Conservation (phyloP, 2,888 invertebrate species). For the Rugalucina vietnamica region DNA sequence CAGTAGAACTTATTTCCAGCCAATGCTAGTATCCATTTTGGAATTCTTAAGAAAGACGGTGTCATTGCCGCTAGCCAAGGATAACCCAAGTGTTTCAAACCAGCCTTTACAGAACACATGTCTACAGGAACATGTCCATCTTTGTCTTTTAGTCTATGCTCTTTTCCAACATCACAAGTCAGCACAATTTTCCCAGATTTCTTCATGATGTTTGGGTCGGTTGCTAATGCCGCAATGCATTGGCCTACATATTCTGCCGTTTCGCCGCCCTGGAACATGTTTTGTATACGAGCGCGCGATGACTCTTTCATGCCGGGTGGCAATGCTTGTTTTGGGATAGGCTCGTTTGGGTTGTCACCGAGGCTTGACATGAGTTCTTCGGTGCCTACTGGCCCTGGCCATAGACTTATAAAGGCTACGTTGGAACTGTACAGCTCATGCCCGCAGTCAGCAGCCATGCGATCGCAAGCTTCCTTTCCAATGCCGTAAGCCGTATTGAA, state of each 20-base stretch:
- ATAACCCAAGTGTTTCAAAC: conserved; percentile 17
- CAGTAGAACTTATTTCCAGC: conserved; percentile 45
- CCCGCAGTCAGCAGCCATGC: conserved; percentile 85
- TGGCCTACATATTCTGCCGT: conserved; percentile 76
- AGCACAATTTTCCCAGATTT: conserved; percentile 82
- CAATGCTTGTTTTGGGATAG: not conserved
- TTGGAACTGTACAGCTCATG: conserved; percentile 81
- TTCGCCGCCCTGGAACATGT: conserved; percentile 65
- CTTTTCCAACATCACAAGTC: conserved; percentile 82
- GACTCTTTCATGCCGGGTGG: not conserved
- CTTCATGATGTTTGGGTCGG: conserved; percentile 79
- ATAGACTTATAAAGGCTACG: conserved; percentile 83
- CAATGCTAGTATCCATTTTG: conserved; percentile 45
- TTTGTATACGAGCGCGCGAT: not conserved
- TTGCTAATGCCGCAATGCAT: conserved; percentile 71
- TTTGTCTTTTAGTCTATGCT: conserved; percentile 83
- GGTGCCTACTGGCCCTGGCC: conserved; percentile 84
- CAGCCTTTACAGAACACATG: conserved; percentile 25
- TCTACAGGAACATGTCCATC: conserved; percentile 74
- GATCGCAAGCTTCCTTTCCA: conserved; percentile 84
- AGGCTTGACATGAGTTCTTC: conserved; percentile 69
- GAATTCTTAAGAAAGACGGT: conserved; percentile 38
- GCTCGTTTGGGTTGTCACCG: not conserved
- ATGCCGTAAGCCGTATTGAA: conserved; percentile 84
- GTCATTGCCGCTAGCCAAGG: conserved; percentile 16